These are phyloP conservation scores for Nasonovia ribisnigri DNA, from an alignment of 2,888 invertebrate species.

Conservation along the genomic window DNA sequence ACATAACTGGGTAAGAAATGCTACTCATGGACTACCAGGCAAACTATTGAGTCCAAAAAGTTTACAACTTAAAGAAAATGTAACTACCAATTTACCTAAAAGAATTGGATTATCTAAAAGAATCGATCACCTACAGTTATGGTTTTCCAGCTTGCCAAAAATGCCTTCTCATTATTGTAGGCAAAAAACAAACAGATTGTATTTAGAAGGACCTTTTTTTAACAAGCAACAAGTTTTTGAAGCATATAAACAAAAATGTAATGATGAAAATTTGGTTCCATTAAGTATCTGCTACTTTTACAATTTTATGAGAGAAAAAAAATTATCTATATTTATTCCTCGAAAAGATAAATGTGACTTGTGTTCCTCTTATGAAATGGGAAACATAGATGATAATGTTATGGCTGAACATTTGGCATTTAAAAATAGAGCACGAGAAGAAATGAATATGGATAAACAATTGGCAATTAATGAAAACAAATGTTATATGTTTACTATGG, in stretches of 20 bases:
- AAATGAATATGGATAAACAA: slow-evolving; percentile 67
- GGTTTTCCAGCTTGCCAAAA: slow-evolving; percentile 53
- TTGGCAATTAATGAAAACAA: slow-evolving; percentile 44
- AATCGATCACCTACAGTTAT: not conserved
- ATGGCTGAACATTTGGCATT: slow-evolving; percentile 67
- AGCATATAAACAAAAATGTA: slow-evolving; percentile 14
- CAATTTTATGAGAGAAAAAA: no score
- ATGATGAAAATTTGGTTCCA: not conserved
- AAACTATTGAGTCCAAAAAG: not conserved
- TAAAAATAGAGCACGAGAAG: slow-evolving; percentile 67
- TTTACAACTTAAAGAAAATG: not conserved
- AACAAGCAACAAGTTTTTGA: slow-evolving; percentile 46
- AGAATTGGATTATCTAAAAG: no score
- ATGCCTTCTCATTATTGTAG: slow-evolving; percentile 54
- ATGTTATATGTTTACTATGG: slow-evolving; percentile 4
- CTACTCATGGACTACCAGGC: not conserved
- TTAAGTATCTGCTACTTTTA: no score
- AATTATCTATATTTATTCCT: no score
- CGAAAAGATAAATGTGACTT: no score
- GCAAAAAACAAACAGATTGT: slow-evolving; percentile 31
- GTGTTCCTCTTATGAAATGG: no score
- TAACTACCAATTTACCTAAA: not conserved
- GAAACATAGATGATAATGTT: no score
- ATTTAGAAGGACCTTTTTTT: slow-evolving; percentile 48
- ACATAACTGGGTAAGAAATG: not conserved